phyloP scores from a whole-genome alignment of 1,140 invertebrate species.

The Himalopsyche phryganea region DNA sequence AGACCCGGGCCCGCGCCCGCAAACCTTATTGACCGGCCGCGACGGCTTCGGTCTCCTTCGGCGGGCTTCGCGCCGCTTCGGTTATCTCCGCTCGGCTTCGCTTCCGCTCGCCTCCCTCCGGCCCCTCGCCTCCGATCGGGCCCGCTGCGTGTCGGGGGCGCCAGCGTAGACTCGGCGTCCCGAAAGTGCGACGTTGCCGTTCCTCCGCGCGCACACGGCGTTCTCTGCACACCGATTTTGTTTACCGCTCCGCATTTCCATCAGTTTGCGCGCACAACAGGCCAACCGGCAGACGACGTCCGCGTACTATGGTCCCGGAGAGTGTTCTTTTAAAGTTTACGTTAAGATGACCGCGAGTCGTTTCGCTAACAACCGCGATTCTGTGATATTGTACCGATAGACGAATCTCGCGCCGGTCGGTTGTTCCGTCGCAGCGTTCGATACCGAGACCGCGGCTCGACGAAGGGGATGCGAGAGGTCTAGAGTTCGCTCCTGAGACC shows the following conservation, averaged over 20 bases:
- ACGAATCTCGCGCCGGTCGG: constrained; percentile 5
- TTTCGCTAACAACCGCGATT: constrained; percentile 3
- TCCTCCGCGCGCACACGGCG: not conserved
- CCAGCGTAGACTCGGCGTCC: constrained; percentile 44
- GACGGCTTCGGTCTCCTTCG: constrained; percentile 42
- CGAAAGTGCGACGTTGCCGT: constrained; percentile 51
- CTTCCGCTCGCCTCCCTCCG: constrained; percentile 42
- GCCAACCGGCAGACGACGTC: not conserved
- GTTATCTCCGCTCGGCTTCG: constrained; percentile 46
- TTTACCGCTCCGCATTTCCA: constrained; percentile 17
- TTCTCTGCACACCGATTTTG: not conserved
- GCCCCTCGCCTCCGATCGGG: constrained; percentile 41
- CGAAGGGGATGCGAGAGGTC: constrained; percentile 38
- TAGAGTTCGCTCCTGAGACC: constrained; percentile 25
- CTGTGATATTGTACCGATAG: constrained; percentile 6
- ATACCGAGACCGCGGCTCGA: constrained; percentile 13
- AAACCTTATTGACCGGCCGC: constrained; percentile 44
- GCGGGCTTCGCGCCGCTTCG: constrained; percentile 37
- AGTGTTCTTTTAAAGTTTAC: constrained; percentile 11
- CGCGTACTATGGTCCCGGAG: constrained; percentile 15
- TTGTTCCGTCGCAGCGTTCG: constrained; percentile 1
- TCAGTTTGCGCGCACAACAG: constrained; percentile 6
- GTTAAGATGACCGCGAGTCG: constrained; percentile 24
- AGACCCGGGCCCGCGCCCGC: constrained; percentile 7
- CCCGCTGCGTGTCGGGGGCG: constrained; percentile 40